Base-by-base conservation (phyloP, 2,113 vertebrate genomes). In the Lathamus discolor region DNA sequence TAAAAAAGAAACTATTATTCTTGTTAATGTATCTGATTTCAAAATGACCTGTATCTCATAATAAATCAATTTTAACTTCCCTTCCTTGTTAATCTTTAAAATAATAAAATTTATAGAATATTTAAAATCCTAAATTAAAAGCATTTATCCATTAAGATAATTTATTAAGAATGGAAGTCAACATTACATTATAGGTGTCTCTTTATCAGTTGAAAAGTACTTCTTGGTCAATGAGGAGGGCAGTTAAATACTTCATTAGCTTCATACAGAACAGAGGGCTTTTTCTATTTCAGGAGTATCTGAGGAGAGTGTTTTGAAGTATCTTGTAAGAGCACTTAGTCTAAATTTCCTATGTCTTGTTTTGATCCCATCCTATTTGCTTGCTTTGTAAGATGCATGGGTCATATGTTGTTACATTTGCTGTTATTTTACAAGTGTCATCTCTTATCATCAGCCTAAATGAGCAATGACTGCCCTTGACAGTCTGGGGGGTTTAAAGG, bases 1-100 rank as follows among this genome's bases (percentile, higher is more conserved):
- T 76, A 79, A 91, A 96, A 96, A 95, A 84, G 76, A 82, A 88
- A 92, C 81, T 87, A 94, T 93, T 95, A 94, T 82, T 49, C 28
- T 72, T 79, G 61, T 64, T 96, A 94, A 86, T 72, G 11, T 85
- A 85, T 91, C 86, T 87, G 83, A 82, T 88, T 94, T 91, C 66
- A 69, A 95, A 94, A 91, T 79, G 33, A 88, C 86, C 77, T 72
- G 37, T 7, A 68, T 91, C n/a, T 82, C 41, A 19, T 37, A 48
- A 92, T 76, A 93, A 76, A 93, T 91, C 22, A 54, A 17, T 73
- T 82, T 80, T 67, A 88, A 54, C n/a, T 85, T 91, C 13, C 20
- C 4, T 62, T 86, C 31, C 83, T 75, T 78, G 43, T 33, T 86
- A 83, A 74, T 90, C 64, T 88, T 86, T 78, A 55, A 83, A 86